These are phyloP conservation scores for Listronotus bonariensis DNA, from an alignment of 1,140 invertebrate species.

Conservation along the genomic window DNA sequence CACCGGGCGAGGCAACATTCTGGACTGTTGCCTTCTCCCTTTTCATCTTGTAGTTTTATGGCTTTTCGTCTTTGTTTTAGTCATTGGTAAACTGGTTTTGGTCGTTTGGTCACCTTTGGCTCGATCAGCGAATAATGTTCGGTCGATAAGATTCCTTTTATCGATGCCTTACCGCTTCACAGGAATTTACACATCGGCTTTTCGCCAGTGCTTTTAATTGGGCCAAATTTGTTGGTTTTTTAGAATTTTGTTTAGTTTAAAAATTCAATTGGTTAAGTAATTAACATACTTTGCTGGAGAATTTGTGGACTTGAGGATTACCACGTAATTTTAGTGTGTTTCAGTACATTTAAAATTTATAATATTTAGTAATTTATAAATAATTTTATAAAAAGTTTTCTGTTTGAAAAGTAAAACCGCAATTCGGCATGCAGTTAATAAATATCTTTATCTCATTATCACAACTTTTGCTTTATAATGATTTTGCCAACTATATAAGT, in stretches of 20 bases:
- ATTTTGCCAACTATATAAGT: no score
- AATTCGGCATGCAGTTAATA: no score
- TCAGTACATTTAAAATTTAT: no score
- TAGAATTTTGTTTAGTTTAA: constrained; percentile 20
- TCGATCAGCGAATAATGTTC: constrained; percentile 39
- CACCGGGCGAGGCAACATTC: constrained; percentile 47
- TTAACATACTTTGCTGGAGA: no score
- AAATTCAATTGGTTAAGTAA: no score
- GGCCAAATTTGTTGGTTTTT: constrained; percentile 41
- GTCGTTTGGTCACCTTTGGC: constrained; percentile 45
- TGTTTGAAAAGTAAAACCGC: no score
- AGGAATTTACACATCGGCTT: constrained; percentile 35
- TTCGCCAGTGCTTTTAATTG: constrained; percentile 29
- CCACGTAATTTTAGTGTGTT: no score
- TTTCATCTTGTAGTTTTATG: constrained; percentile 28
- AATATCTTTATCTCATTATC: no score
- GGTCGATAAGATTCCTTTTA: constrained; percentile 39
- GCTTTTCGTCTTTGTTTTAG: constrained; percentile 13
- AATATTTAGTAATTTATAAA: no score
- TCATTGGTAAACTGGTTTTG: constrained; percentile 43
- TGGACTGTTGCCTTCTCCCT: constrained; percentile 32
- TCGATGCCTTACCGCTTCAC: constrained; percentile 42
- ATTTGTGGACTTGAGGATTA: no score
- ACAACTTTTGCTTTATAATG: no score
- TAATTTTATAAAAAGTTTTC: no score